phyloP scores from a whole-genome alignment of 1,140 invertebrate genomes.

The Papilio polyxenes region DNA sequence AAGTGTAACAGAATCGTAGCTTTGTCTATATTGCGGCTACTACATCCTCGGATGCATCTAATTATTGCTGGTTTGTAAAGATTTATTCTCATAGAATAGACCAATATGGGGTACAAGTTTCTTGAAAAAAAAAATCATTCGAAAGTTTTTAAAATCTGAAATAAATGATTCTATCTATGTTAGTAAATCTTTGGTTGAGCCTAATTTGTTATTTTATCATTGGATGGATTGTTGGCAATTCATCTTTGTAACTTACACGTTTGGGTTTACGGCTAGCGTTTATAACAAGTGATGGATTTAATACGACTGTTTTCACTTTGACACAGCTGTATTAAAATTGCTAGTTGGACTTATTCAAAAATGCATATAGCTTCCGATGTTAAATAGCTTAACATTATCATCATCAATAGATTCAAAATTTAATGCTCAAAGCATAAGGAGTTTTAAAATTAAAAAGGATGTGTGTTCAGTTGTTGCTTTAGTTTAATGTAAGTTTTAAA shows the following conservation, averaged over 20 bases:
- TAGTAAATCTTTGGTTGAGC: background rate
- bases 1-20: conserved; percentile 65
- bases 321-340: conserved; percentile 4
- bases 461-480: background rate
- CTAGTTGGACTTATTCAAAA: background rate
- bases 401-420: background rate
- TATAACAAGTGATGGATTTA: conserved; percentile 39
- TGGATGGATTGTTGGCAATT: conserved; percentile 50
- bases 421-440: background rate
- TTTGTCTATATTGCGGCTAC: conserved; percentile 60
- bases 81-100: background rate
- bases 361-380: background rate
- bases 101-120: background rate
- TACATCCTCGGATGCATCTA: conserved; percentile 47
- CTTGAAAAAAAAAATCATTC: background rate
- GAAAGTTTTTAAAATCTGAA: background rate
- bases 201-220: conserved; percentile 35
- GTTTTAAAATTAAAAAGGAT: background rate
- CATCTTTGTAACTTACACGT: conserved; percentile 49
- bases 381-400: background rate
- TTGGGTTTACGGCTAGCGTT: conserved; percentile 69
- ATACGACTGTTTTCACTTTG: background rate
- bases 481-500: background rate
- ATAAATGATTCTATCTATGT: background rate
- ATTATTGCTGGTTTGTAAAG: conserved; percentile 27